Percentiles rank a stretch among this genome's conserved stretches.
Evolutionary conservation across 2,888 invertebrate genomes (phyloP).

Genomic region (Hesperia comma): DNA sequence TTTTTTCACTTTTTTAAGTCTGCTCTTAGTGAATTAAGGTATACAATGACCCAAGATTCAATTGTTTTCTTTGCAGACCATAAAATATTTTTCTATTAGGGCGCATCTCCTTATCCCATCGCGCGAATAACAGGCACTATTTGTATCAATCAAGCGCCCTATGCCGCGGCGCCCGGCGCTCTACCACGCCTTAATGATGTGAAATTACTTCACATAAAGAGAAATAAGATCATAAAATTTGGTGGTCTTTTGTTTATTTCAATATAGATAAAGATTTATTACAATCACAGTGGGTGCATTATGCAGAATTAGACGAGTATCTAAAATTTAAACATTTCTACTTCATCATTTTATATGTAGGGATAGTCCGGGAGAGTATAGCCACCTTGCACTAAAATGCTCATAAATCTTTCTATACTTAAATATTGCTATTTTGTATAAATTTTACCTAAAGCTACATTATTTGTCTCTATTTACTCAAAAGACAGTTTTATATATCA

Average conservation of each 20-base stretch:
- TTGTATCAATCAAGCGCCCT: conserved; percentile 70
- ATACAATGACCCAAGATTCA: background rate
- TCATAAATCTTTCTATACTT: too few relatives aligned
- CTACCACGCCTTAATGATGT: conserved; percentile 24
- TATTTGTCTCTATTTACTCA: too few relatives aligned
- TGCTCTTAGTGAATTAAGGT: background rate
- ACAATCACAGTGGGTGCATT: background rate
- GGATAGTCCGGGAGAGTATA: too few relatives aligned
- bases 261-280: conserved; percentile 3
- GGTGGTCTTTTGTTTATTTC: conserved; percentile 1
- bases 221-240: conserved; percentile 17
- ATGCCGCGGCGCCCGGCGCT: conserved; percentile 2
- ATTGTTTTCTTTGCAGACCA: conserved; percentile 37
- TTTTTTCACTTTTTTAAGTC: too few relatives aligned
- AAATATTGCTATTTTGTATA: too few relatives aligned
- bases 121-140: conserved; percentile 66
- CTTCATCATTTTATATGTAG: too few relatives aligned
- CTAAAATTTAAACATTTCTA: too few relatives aligned
- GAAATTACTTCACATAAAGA: conserved; percentile 29
- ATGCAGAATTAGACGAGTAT: too few relatives aligned
- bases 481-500: too few relatives aligned
- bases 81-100: conserved; percentile 50
- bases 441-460: too few relatives aligned
- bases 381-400: too few relatives aligned
- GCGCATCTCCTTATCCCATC: conserved; percentile 51